Percentiles rank a stretch among this genome's conserved stretches.
Conservation (phyloP, 2,113 vertebrate genomes). For the Oostethus manadensis region DNA sequence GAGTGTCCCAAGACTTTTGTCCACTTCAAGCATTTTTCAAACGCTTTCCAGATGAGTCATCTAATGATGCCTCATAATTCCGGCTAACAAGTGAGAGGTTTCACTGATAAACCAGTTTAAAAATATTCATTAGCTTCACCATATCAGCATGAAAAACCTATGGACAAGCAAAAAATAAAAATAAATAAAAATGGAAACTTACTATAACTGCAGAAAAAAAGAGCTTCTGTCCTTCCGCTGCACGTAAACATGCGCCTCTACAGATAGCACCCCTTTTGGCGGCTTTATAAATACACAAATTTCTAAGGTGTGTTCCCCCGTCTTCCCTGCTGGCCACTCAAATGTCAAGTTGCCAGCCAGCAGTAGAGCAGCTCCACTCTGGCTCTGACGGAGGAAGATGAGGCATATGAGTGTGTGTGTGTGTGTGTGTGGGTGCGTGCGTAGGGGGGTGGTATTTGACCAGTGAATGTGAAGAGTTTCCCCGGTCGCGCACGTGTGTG, state of each 20-base stretch:
- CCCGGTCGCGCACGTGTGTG: conserved; percentile 28
- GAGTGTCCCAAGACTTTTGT: too few relatives aligned
- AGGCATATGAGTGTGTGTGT: conserved; percentile 18
- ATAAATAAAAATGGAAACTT: not conserved
- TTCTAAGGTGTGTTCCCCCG: not conserved
- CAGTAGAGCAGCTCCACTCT: conserved; percentile 36
- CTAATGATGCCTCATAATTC: too few relatives aligned
- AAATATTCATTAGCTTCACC: too few relatives aligned
- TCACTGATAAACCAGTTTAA: too few relatives aligned
- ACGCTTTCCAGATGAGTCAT: too few relatives aligned
- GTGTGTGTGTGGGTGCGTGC: conserved; percentile 1
- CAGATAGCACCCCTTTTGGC: not conserved
- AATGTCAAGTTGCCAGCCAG: conserved; percentile 47
- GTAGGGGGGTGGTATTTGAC: conserved; percentile 40
- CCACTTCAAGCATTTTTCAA: too few relatives aligned
- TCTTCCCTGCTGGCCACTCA: not conserved
- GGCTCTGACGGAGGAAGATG: conserved; percentile 44
- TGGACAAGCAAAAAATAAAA: not conserved
- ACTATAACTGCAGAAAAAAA: too few relatives aligned
- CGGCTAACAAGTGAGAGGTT: too few relatives aligned
- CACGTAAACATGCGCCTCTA: too few relatives aligned
- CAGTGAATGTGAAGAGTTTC: conserved; percentile 54
- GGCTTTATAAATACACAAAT: not conserved
- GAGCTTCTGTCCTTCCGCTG: too few relatives aligned
- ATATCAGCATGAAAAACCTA: not conserved